A percentile compares a stretch with the other conserved stretches of the same genome.
Evolutionary conservation across 1,140 invertebrate species (phyloP).

Genomic region (Drosophila pallidifrons): DNA sequence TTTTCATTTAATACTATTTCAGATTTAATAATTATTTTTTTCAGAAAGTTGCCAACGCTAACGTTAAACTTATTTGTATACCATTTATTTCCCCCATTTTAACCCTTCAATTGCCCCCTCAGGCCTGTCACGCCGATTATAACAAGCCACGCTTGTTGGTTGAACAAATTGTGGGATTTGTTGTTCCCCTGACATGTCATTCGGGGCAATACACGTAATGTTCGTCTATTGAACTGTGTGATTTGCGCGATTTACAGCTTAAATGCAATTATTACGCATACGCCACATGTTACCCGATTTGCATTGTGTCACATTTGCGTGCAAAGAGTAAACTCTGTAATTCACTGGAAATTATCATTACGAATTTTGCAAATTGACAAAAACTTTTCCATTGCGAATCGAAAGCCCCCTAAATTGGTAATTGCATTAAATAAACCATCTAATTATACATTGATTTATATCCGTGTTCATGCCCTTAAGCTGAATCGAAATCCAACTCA

Average conservation of each 20-base stretch:
- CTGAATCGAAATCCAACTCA: background rate
- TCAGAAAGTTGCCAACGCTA: no score
- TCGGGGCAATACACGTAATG: conserved; percentile 4
- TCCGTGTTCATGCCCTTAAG: background rate
- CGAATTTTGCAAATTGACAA: conserved; percentile 10
- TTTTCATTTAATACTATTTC: no score
- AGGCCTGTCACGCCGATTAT: background rate
- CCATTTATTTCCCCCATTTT: background rate
- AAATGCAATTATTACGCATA: conserved; percentile 32
- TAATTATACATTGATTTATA: conserved; percentile 30
- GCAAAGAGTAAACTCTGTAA: conserved; percentile 10
- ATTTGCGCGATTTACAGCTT: conserved; percentile 2
- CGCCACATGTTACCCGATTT: conserved; percentile 23
- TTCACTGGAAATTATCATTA: conserved; percentile 24
- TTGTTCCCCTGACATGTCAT: conserved; percentile 8
- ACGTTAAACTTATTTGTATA: no score
- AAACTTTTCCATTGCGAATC: background rate
- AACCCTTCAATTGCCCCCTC: background rate
- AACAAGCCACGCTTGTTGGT: background rate
- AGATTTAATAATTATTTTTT: no score
- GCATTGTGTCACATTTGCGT: background rate
- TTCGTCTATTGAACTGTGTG: conserved; percentile 9
- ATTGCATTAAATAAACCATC: conserved; percentile 20
- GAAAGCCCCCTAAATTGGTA: background rate
- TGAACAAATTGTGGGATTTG: background rate